These are phyloP conservation scores for Priocnemis perturbator DNA, from an alignment of 2,888 invertebrate genomes.

Conservation along the genomic window DNA sequence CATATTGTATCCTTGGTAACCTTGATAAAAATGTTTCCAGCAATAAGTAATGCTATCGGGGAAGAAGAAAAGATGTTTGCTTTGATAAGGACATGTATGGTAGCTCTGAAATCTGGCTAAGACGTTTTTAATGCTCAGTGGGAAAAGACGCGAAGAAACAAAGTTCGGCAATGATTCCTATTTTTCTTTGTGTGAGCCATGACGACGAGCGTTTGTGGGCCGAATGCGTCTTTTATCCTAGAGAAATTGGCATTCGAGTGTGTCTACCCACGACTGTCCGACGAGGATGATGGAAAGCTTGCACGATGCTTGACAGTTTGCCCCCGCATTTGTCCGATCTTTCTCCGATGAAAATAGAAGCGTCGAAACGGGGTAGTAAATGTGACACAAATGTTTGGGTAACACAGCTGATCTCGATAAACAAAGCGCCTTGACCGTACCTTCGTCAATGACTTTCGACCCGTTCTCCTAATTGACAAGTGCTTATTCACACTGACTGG, in stretches of 20 bases:
- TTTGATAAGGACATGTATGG: too few species aligned
- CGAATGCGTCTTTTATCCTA: constrained; percentile 1
- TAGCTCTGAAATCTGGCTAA: too few species aligned
- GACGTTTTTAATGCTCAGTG: too few species aligned
- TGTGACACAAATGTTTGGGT: constrained; percentile 61
- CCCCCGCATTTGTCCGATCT: constrained; percentile 42
- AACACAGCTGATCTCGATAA: constrained; percentile 73
- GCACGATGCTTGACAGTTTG: constrained; percentile 25
- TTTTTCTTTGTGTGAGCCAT: too few species aligned
- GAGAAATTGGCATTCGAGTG: neutral
- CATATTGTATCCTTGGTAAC: too few species aligned
- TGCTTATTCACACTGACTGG: constrained; percentile 47
- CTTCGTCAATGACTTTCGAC: constrained; percentile 59
- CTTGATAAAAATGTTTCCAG: too few species aligned
- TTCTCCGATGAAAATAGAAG: constrained; percentile 59
- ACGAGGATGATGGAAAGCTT: constrained; percentile 24
- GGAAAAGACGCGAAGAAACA: too few species aligned
- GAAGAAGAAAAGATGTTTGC: too few species aligned
- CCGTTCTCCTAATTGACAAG: constrained; percentile 44
- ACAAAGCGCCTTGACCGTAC: constrained; percentile 68
- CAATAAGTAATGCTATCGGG: too few species aligned
- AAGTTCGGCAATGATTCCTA: too few species aligned
- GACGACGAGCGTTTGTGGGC: too few species aligned
- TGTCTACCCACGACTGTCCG: neutral
- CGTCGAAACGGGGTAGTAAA: constrained; percentile 37